Evolutionary conservation across 2,888 invertebrate genomes (phyloP), one percentile per base, ranked within the genome.

Genomic region (Hofmannophila pseudospretella): DNA sequence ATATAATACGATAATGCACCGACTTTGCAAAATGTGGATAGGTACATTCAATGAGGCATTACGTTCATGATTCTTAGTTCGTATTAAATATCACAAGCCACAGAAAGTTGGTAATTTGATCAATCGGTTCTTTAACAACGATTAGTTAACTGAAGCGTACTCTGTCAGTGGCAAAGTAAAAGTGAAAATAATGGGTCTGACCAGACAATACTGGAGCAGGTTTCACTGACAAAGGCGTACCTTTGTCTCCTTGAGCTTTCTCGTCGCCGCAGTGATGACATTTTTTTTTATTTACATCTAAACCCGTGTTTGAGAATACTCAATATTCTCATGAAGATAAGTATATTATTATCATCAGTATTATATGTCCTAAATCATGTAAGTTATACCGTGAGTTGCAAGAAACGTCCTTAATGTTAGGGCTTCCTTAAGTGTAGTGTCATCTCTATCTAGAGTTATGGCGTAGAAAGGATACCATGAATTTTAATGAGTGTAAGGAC

Each of bases 81-180:
- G 49, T 54, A 58, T 59, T 42, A 47, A 55, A 58, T 67, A 64
- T 63, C 62, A 51, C 53, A 52, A 42, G 45, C 45, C 39, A 46
- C 67, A 64, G 77, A 79, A 77, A 77, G 77, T 67, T 48, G 40
- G 67, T 67, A 73, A 71, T 71, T 69, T 60, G 65, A 76, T 71
- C 67, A 63, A 56, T 58, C 53, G 52, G 49, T 59, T 66, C 60
- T 65, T 70, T 16, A 70, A 71, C 49, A 58, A 44, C 58, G 76
- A 70, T 74, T 74, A 75, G 54, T 67, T n/a, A n/a, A n/a, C n/a
- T n/a, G 71, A 75, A 71, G 75, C 79, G 67, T 65, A 57, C 47
- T 58, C 39, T 41, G 51, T 44, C 37, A 39, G 61, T 51, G 60
- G 66, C 59, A n/a, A 46, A 51, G 74, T 62, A 79, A 81, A 79